These are phyloP conservation scores for Salvelinus namaycush DNA, from an alignment of 2,113 vertebrate genomes.

Conservation along the genomic window DNA sequence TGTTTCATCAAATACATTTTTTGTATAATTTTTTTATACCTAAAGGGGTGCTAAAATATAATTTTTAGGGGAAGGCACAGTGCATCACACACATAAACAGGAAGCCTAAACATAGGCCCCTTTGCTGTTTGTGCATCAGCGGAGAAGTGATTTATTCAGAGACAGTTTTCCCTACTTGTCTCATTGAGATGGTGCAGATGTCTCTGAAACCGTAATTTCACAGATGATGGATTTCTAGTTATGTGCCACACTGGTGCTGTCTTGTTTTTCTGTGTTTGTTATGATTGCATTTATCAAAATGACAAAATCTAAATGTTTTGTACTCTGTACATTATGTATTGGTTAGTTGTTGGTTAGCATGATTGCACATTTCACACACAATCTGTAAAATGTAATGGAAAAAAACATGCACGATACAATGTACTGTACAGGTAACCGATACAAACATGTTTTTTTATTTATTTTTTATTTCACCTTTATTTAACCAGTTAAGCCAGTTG, in stretches of 20 bases:
- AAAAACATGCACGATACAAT: conserved; percentile 13
- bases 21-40: no score
- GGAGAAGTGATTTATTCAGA: conserved; percentile 28
- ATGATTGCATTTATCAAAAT: conserved; percentile 59
- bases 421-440: neutral
- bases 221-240: conserved; percentile 63
- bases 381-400: conserved; percentile 27
- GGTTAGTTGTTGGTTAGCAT: conserved; percentile 9
- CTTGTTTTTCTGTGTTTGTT: conserved; percentile 50
- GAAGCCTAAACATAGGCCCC: neutral
- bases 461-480: no score
- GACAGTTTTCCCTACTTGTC: conserved; percentile 30
- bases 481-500: no score
- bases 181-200: conserved; percentile 56
- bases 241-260: conserved; percentile 47
- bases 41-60: no score
- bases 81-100: conserved; percentile 9
- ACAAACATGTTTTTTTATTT: neutral
- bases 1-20: no score
- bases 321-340: conserved; percentile 40
- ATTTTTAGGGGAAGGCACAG: neutral
- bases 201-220: conserved; percentile 65
- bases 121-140: conserved; percentile 22
- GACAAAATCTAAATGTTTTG: conserved; percentile 47
- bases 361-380: conserved; percentile 33